phyloP scores from a whole-genome alignment of 2,888 invertebrate genomes.

The Psylliodes chrysocephalus region DNA sequence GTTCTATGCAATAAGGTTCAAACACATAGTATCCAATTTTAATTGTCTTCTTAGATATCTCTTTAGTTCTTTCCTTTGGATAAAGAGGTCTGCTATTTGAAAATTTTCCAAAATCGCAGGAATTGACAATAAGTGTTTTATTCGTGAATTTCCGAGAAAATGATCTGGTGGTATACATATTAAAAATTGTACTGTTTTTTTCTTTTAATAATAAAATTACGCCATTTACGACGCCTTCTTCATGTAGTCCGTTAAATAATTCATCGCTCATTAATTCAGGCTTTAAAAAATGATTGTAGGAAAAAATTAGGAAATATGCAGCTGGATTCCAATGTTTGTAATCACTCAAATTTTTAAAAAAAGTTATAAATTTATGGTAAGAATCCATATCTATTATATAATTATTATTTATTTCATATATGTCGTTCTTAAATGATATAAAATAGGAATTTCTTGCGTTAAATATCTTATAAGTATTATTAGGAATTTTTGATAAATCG shows the following conservation, averaged over 20 bases:
- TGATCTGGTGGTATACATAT: not conserved
- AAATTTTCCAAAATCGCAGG: not conserved
- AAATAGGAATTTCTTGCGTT: no score
- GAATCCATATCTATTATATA: not conserved
- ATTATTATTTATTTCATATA: not conserved
- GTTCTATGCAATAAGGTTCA: not conserved
- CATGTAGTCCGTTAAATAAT: not conserved
- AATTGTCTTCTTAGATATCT: not conserved
- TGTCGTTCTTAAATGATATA: not conserved
- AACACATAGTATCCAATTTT: not conserved
- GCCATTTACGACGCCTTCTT: not conserved
- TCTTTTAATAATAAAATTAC: not conserved
- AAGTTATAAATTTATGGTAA: not conserved
- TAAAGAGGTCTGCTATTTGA: not conserved
- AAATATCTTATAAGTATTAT: no score
- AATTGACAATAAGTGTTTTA: not conserved
- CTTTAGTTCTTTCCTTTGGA: not conserved
- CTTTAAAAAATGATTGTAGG: not conserved
- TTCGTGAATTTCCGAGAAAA: no score
- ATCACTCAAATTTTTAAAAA: not conserved
- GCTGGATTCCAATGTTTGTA: not conserved
- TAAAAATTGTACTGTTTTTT: not conserved
- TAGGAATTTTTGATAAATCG: no score
- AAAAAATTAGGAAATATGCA: not conserved
- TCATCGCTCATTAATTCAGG: not conserved